These are phyloP conservation scores for Avahi laniger DNA, from an alignment of 2,797 vertebrate species.

Conservation along the genomic window DNA sequence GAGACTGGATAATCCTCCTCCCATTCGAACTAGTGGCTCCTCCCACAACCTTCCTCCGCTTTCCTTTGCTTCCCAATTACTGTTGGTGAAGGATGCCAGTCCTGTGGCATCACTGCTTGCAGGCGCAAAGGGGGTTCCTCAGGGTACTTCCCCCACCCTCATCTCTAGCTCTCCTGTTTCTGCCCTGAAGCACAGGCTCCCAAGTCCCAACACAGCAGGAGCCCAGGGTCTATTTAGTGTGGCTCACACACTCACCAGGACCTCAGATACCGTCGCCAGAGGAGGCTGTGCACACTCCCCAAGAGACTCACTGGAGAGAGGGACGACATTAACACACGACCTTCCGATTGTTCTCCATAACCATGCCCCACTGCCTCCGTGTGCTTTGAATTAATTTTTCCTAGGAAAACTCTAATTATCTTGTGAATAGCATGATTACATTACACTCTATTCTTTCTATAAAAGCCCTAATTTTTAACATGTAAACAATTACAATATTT, in stretches of 20 bases:
- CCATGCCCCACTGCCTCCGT: not conserved
- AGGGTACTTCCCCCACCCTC: fast-evolving
- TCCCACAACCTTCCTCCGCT: not conserved
- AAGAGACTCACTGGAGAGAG: not conserved
- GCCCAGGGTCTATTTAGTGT: not conserved
- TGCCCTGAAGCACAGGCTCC: not conserved
- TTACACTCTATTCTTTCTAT: not conserved
- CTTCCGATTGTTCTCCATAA: not conserved
- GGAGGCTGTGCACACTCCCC: fast-evolving
- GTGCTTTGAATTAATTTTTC: constrained; percentile 21
- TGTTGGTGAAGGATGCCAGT: not conserved
- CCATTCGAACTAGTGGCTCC: not conserved
- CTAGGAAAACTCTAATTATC: constrained; percentile 36
- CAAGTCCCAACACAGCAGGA: not conserved
- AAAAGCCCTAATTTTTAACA: constrained; percentile 28
- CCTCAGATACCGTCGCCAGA: fast-evolving
- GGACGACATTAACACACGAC: fast-evolving
- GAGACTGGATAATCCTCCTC: not conserved
- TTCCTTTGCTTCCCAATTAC: not conserved
- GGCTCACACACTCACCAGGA: not conserved
- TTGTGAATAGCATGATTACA: not conserved
- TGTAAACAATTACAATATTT: constrained; percentile 4
- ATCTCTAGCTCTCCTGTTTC: not conserved
- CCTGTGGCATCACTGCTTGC: not conserved
- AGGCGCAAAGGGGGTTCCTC: too few species aligned